A percentile compares a stretch with the other conserved stretches of the same genome.
Conservation (phyloP, 2,113 vertebrate genomes). For the Chaenocephalus aceratus region DNA sequence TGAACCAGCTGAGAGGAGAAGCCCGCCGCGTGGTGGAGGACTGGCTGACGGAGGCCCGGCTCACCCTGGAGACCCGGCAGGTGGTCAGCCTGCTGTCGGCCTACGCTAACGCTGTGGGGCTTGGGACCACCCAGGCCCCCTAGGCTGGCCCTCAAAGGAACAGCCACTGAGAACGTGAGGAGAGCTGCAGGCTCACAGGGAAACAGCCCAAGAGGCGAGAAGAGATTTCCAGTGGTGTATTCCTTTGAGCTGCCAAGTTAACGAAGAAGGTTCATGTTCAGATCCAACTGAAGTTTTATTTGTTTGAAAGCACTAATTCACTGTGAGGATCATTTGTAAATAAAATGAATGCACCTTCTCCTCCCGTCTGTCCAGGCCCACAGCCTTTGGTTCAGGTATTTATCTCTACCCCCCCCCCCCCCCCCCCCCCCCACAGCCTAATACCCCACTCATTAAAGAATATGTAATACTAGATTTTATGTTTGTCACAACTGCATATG, state of each 20-base stretch:
- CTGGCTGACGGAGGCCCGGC: conserved; percentile 93
- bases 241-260: conserved; percentile 17
- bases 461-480: conserved; percentile 41
- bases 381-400: conserved; percentile 37
- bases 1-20: conserved; percentile 95
- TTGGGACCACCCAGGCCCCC: conserved; percentile 90
- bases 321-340: conserved; percentile 9
- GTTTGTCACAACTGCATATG: conserved; percentile 53
- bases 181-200: no score
- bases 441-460: conserved; percentile 25
- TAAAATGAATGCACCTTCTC: background rate
- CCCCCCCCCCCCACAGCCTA: background rate
- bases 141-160: conserved; percentile 47
- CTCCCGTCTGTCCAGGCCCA: background rate
- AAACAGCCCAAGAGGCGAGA: background rate
- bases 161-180: background rate
- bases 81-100: conserved; percentile 91
- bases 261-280: background rate
- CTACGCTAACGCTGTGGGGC: conserved; percentile 92
- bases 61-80: conserved; percentile 95
- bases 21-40: conserved; percentile 92
- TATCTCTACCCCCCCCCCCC: conserved; percentile 6
- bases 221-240: background rate
- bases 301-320: conserved; percentile 42
- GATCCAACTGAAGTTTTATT: background rate